phyloP scores from a whole-genome alignment of 2,888 invertebrate species.

The Spodoptera picta region DNA sequence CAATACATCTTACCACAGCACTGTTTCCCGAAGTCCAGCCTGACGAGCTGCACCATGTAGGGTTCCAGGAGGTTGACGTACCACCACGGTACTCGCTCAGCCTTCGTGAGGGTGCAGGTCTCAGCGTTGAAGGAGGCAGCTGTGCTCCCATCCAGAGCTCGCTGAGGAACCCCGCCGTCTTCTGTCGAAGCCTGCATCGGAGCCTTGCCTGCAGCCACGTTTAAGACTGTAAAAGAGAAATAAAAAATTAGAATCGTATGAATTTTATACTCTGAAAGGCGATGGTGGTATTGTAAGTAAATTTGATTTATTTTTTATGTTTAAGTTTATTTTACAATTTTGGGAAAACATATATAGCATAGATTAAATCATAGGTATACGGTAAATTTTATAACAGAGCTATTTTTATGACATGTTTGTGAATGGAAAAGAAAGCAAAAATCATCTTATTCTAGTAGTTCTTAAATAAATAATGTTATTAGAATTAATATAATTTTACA shows the following conservation, averaged over 20 bases:
- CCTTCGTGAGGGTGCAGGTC: constrained; percentile 95
- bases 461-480: no score
- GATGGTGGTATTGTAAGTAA: no score
- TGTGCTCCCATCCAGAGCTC: constrained; percentile 97
- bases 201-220: constrained; percentile 98
- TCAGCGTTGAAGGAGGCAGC: constrained; percentile 93
- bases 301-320: no score
- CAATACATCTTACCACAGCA: constrained; percentile 93
- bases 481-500: no score
- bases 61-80: constrained; percentile 98
- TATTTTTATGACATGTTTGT: no score
- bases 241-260: background rate
- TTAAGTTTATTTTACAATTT: no score
- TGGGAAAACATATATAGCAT: no score
- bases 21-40: constrained; percentile 96
- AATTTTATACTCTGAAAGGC: no score
- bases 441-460: no score
- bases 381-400: no score
- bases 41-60: constrained; percentile 97
- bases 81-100: constrained; percentile 97
- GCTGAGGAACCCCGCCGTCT: constrained; percentile 95
- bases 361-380: no score
- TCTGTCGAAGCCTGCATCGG: constrained; percentile 97
- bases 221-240: constrained; percentile 91
- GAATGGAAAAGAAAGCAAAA: no score